Evolutionary conservation across 2,888 invertebrate species (phyloP).

Genomic region (Chirona hameri): DNA sequence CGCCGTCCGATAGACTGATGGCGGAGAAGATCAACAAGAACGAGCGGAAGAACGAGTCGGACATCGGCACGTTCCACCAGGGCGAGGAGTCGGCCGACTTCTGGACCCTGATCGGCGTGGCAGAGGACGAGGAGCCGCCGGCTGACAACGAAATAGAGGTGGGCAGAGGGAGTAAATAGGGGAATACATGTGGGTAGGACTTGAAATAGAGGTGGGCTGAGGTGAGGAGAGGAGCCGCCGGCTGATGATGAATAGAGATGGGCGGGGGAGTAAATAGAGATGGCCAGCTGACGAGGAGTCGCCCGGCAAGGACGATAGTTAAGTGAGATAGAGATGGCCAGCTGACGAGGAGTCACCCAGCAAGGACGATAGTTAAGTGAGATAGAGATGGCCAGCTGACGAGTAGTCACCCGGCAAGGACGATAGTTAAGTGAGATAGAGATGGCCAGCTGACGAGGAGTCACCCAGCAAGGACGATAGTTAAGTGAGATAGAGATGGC

Average conservation of each 20-base stretch:
- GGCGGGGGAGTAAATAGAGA: background rate
- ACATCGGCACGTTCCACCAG: conserved; percentile 77
- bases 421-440: too few relatives aligned
- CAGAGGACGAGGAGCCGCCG: conserved; percentile 38
- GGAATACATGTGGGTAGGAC: background rate
- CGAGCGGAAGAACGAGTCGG: conserved; percentile 91
- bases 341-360: too few relatives aligned
- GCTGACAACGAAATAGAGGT: conserved; percentile 34
- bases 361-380: too few relatives aligned
- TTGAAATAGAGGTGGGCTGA: background rate
- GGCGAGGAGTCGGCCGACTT: conserved; percentile 80
- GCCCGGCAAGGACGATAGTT: too few relatives aligned
- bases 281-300: too few relatives aligned
- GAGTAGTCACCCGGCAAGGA: too few relatives aligned
- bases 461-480: too few relatives aligned
- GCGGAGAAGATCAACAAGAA: conserved; percentile 98
- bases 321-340: too few relatives aligned
- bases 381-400: too few relatives aligned
- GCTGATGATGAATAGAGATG: background rate
- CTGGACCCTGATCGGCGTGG: conserved; percentile 64
- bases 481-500: too few relatives aligned
- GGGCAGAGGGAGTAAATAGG: background rate
- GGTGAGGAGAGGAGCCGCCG: background rate
- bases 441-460: too few relatives aligned
- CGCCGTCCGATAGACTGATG: conserved; percentile 59